Evolutionary conservation across 92 coral and sea anemone genomes (phyloP), one percentile per base, ranked within the genome.

Genomic region (Zoanthus solanderi): DNA sequence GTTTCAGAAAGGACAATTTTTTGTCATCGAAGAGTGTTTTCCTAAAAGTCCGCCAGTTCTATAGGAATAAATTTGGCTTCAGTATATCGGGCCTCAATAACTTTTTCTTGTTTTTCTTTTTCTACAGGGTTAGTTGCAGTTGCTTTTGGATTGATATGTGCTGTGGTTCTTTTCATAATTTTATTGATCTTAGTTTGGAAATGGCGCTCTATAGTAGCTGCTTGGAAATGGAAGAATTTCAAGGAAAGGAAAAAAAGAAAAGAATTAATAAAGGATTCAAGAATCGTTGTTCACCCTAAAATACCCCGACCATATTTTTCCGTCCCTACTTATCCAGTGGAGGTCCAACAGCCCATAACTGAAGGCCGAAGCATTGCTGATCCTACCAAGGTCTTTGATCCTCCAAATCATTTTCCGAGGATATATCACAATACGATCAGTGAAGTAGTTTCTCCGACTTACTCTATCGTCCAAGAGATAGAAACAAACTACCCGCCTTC

Each of bases 181-280:
- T 16, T 81, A 7, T 32, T 81, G 28, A 66, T 81, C 28, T 7
- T 81, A 23, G 7, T 66, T 14, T 81, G 85, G 75, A 81, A 81
- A 81, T 81, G 85, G 85, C 85, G 76, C 71, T 57, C 60, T 6
- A 46, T 81, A 50, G 76, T 44, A 67, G 85, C 85, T 10, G 85
- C 85, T 13, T 81, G 76, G 85, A 66, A 48, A 9, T 81, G 85
- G 85, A 81, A 71, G 32, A 28, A 29, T 46, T 81, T 67, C 23
- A 81, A 81, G 75, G 32, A 81, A 17, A 66, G 29, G 60, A 81
- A 67, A 48, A 29, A 66, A 46, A 57, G 47, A 29, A 46, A 81
- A 17, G 65, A 66, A 18, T 66, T 81, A 18, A 65, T 60, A 37
- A 67, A 66, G 74, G 85, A 81, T 50, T 81, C 85, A 1, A 45